phyloP scores from a whole-genome alignment of 2,113 vertebrate genomes.

The Pelusios castaneus region DNA sequence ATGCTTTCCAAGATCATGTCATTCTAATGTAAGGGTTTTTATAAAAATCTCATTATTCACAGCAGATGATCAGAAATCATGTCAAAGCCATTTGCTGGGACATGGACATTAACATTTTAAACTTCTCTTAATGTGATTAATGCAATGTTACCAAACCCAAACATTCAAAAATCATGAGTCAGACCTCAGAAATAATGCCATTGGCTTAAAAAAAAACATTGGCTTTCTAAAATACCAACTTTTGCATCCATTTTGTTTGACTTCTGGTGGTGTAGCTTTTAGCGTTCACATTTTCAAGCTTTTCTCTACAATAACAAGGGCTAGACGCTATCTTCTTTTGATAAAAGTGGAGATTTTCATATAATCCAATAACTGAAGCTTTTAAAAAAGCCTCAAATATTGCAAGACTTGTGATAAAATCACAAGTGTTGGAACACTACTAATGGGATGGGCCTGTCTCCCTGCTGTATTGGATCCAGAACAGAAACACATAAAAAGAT shows the following conservation, averaged over 20 bases:
- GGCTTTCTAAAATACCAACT: neutral
- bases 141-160: neutral
- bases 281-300: neutral
- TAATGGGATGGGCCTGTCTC: neutral
- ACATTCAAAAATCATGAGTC: neutral
- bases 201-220: neutral
- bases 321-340: neutral
- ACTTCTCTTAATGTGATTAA: neutral
- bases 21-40: neutral
- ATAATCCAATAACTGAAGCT: neutral
- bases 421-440: neutral
- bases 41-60: neutral
- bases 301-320: neutral
- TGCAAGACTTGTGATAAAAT: neutral
- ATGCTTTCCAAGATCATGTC: neutral
- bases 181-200: neutral
- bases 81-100: neutral
- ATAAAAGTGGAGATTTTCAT: neutral
- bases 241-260: neutral
- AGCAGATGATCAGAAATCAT: neutral
- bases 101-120: neutral
- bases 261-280: neutral
- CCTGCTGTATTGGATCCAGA: neutral
- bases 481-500: neutral
- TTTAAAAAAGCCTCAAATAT: neutral